Evolutionary conservation across 1,140 invertebrate species (phyloP), one percentile per base, ranked within the genome.

Genomic region (Bombus sylvicola): DNA sequence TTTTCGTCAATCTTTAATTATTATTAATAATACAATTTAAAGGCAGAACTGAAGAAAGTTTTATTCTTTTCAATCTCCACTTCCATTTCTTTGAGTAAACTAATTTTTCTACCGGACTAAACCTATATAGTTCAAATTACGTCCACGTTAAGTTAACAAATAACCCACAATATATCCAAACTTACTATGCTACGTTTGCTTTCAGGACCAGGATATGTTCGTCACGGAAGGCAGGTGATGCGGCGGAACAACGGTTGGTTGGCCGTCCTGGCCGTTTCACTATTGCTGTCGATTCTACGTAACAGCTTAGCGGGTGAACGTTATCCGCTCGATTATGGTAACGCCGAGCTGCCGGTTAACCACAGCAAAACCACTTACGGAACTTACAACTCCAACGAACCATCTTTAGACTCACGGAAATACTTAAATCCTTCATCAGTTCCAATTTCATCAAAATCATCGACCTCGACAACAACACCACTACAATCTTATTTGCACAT

Each of bases 221-320:
- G 80, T 74, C 68, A 85, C 73, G 88, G 79, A 83, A 74, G 88
- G 85, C 84, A 90, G 91, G 90, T 93, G 90, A 93, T 94, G 93
- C 82, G 85, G 88, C 88, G 88, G 88, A 87, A 91, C 81, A 87
- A 83, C 71, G 76, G 88, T 83, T 88, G 91, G 86, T 84, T 85
- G 93, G 93, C 92, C 92, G 73, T 93, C 8, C 83, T 88, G 93
- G 92, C 91, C 91, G 79, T 84, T 47, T 89, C 85, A 88, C 86
- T 89, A 68, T 90, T 92, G 78, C 82, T 92, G 34, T 68, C 85
- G 53, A 88, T 85, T 34, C 68, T 84, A 34, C 79, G 74, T 8
- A 81, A 77, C 68, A 79, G 78, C 15, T 82, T 84, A 34, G 81
- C 83, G 12, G 64, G 68, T 15, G 78, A 88, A 69, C 79, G 59